A percentile compares a stretch with the other conserved stretches of the same genome.
Evolutionary conservation across 2,888 invertebrate species (phyloP).

Genomic region (Sarcophaga carnaria): DNA sequence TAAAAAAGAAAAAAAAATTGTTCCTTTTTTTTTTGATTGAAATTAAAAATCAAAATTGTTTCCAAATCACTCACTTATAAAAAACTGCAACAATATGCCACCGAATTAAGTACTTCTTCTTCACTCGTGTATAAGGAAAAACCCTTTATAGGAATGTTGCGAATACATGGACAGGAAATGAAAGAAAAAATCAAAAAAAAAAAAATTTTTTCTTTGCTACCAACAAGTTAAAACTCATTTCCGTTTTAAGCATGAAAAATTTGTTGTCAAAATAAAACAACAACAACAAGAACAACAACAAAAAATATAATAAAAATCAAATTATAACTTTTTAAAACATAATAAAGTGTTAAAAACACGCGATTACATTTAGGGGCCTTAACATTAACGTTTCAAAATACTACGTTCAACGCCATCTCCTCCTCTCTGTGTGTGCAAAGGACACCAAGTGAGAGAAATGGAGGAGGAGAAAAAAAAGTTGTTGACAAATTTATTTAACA

Average conservation of each 20-base stretch:
- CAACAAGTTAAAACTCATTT: constrained; percentile 65
- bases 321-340: constrained; percentile 67
- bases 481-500: constrained; percentile 67
- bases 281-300: constrained; percentile 11
- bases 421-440: constrained; percentile 1
- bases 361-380: constrained; percentile 37
- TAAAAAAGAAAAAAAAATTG: too few relatives aligned
- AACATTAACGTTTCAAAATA: neutral
- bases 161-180: constrained; percentile 47
- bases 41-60: constrained; percentile 44
- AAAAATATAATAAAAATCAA: constrained; percentile 60
- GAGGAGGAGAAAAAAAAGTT: constrained; percentile 29
- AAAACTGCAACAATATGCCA: constrained; percentile 12
- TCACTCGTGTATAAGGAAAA: constrained; percentile 5
- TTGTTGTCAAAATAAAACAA: neutral
- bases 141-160: constrained; percentile 8
- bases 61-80: constrained; percentile 40
- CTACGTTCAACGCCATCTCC: neutral
- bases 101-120: neutral
- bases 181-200: neutral
- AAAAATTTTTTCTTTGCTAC: constrained; percentile 28
- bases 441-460: constrained; percentile 4
- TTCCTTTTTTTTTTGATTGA: neutral
- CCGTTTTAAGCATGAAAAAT: constrained; percentile 46
- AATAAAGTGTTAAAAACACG: constrained; percentile 68